Conservation (phyloP, 1,140 invertebrate species). For the Proctacanthus coquilletti region DNA sequence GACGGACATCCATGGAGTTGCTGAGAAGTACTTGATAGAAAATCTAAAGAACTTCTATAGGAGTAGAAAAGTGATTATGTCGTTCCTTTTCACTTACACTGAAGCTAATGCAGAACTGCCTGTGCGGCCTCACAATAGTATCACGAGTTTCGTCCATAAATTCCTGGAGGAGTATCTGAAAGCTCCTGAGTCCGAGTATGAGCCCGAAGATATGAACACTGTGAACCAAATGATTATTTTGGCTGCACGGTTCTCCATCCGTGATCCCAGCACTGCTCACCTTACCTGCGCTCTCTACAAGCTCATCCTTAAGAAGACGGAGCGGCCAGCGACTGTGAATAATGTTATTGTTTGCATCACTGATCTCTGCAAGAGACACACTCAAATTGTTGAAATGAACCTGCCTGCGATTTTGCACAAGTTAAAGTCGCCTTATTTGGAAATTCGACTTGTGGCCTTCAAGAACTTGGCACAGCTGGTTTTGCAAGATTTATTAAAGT, state of each 20-base stretch:
- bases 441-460: constrained; percentile 22
- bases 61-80: constrained; percentile 9
- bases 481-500: constrained; percentile 22
- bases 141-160: constrained; percentile 16
- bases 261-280: constrained; percentile 14
- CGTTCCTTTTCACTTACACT: constrained; percentile 13
- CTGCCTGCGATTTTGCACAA: constrained; percentile 19
- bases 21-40: constrained; percentile 5
- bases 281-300: constrained; percentile 14
- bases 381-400: constrained; percentile 19
- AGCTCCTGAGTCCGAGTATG: constrained; percentile 16
- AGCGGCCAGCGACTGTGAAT: constrained; percentile 23
- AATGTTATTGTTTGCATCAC: constrained; percentile 21
- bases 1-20: constrained; percentile 7
- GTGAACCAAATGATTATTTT: constrained; percentile 27
- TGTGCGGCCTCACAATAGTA: constrained; percentile 6
- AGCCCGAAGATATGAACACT: constrained; percentile 22
- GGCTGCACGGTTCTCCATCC: constrained; percentile 15
- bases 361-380: constrained; percentile 24
- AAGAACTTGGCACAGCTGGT: constrained; percentile 24
- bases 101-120: constrained; percentile 18
- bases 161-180: constrained; percentile 17
- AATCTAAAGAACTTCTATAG: constrained; percentile 8
- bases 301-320: constrained; percentile 16
- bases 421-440: constrained; percentile 14